Base-by-base conservation (phyloP, 92 coral and sea anemone species). In the Zoanthus sansibaricus region DNA sequence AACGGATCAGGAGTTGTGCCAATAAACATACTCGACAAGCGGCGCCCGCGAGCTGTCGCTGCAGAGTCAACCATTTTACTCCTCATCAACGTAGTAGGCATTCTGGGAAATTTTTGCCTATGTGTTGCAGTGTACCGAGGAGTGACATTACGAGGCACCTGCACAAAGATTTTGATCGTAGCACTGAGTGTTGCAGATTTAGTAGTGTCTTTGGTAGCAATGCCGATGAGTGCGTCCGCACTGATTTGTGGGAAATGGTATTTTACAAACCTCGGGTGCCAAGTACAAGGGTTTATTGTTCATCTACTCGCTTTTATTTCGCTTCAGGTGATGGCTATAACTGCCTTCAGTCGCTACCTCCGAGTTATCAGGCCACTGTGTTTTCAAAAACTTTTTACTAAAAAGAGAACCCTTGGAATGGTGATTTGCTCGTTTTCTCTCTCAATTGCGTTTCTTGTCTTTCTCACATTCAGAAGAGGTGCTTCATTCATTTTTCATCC, bases 241-340 rank as follows among this genome's bases (percentile, higher is more conserved):
- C 95, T 92, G 6, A 79, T 90, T 59, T 74, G 55, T 15, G 94
- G 98, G 18, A 74, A 88, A 62, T 94, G 98, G 98, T 55, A 79
- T 20, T 90, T 84, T 44, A 87, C 86, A 14, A 74, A 74, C 32
- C 44, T 61, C 11, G 82, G 82, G 10, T 94, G 98, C 87, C 89
- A 91, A 48, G 20, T 94, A 2, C 98, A 94, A 67, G 98, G 98
- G 25, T 92, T 94, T 46, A 68, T 88, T 1, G 92, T 92, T 6
- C 93, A 88, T 59, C 91, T 94, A 74, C 62, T 94, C 7, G 95
- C 98, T 7, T 94, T 94, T 66, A 77, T 94, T 17, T 94, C 98
- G 17, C 91, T 94, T 15, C 95, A 92, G 33, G 86, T 90, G 77
- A 94, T 94, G 98, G 98, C 98, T 6, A 58, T 94, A 72, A 94